Percentiles rank a stretch among this genome's conserved stretches.
Conservation (phyloP, 2,797 vertebrate species). For the Eospalax fontanierii region DNA sequence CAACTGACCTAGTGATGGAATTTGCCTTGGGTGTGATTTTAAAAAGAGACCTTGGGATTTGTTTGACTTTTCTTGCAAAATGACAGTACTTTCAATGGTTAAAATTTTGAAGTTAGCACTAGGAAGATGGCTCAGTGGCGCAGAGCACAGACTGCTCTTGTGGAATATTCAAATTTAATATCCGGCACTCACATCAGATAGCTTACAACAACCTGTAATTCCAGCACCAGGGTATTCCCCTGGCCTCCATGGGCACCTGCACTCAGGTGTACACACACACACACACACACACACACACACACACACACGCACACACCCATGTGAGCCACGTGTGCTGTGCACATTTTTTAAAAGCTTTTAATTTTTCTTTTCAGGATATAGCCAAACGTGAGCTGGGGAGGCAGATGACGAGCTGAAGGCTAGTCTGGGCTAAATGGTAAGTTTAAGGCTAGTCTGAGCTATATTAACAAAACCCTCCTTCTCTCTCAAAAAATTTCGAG, state of each 20-base stretch:
- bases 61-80: slow-evolving; percentile 18
- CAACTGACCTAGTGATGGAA: background rate
- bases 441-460: background rate
- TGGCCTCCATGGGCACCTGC: too few species aligned
- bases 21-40: background rate
- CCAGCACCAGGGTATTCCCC: too few species aligned
- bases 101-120: background rate
- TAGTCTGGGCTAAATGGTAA: background rate
- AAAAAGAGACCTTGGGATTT: background rate
- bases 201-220: background rate
- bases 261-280: background rate
- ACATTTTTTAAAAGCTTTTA: background rate
- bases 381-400: background rate
- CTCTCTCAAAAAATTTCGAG: background rate
- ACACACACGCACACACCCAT: background rate
- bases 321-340: too few species aligned
- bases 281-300: background rate
- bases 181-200: background rate
- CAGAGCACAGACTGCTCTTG: background rate
- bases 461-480: background rate
- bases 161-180: background rate
- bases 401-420: background rate
- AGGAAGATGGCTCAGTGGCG: background rate
- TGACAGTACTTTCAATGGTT: background rate
- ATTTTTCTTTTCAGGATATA: background rate